A percentile compares a stretch with the other conserved stretches of the same genome.
phyloP scores from a whole-genome alignment of 2,113 vertebrate genomes.

The Cebidichthys violaceus region DNA sequence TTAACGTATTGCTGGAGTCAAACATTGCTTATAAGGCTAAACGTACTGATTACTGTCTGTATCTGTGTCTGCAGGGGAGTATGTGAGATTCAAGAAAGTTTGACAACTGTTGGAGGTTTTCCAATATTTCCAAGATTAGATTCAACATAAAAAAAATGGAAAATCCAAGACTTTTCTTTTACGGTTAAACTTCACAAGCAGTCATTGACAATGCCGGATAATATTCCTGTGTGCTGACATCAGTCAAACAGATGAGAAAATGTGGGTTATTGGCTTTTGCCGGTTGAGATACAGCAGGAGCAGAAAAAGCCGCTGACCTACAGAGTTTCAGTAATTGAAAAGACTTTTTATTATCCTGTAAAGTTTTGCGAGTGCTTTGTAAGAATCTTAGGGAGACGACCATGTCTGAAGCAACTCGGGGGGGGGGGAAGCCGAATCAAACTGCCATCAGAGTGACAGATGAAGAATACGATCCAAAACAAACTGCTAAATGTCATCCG shows the following conservation, averaged over 20 bases:
- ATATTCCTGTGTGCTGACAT: conserved; percentile 5
- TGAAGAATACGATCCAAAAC: no score
- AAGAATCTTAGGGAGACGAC: not conserved
- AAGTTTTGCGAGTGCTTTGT: conserved; percentile 15
- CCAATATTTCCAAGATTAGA: not conserved
- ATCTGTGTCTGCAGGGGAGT: no score
- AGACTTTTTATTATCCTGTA: conserved; percentile 24
- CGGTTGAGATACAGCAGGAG: conserved; percentile 10
- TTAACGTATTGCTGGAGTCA: no score
- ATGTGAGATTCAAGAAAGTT: no score
- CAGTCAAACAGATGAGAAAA: conserved; percentile 9
- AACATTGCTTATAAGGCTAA: not conserved
- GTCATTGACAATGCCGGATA: not conserved
- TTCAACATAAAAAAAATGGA: not conserved
- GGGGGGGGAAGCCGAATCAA: no score
- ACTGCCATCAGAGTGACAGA: no score
- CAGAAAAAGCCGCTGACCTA: conserved; percentile 13
- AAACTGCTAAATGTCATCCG: no score
- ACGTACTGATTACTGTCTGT: no score
- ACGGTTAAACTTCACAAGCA: not conserved
- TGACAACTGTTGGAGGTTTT: no score
- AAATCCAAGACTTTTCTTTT: not conserved
- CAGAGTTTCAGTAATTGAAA: conserved; percentile 24
- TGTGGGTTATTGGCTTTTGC: conserved; percentile 7
- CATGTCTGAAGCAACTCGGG: no score